Base-by-base conservation (phyloP, 2,888 invertebrate genomes). In the Agrochola lota region DNA sequence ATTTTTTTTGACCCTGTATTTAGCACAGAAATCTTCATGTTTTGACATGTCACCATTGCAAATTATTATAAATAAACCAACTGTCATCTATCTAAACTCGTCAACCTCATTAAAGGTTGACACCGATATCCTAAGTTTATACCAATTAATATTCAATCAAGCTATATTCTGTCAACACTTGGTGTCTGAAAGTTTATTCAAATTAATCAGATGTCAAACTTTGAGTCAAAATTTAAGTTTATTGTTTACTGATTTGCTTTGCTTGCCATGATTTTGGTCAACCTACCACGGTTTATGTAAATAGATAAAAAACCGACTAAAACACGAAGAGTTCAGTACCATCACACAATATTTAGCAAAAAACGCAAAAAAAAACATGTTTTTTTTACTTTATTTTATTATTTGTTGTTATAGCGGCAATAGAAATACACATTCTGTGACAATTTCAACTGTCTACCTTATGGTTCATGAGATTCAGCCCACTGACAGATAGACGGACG, bases 101-200 rank as follows among this genome's bases (percentile, higher is more conserved):
- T 35, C n/a, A 30, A 70, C 23, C 40, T 57, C 11, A 80, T 72
- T 52, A 43, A 11, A 52, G 49, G 3, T n/a, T 15, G 7, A 30
- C 12, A 49, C 12, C 8, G 8, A 60, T 77, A 81, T 49, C 12
- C 26, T 55, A 60, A 74, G 62, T 57, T 77, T 43, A 63, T n/a
- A 77, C 12, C n/a, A 69, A 74, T 82, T 77, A 64, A 83, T 83
- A 68, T 67, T 69, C 59, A 76, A 76, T 82, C 52, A 60, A 75
- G 52, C 43, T 30, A 55, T 35, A 35, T 3, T 52, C 57, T 30
- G 76, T 75, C 76, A 57, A 74, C 76, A 76, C 82, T 74, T 55
- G 52, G 23, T 26, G 26, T 59, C n/a, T 64, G 43, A 59, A 82
- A 64, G 60, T n/a, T 57, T 49, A 30, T 40, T 63, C 40, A 30